Percentiles rank a stretch among this genome's conserved stretches.
Evolutionary conservation across 2,113 vertebrate species (phyloP).

Genomic region (Lota lota): DNA sequence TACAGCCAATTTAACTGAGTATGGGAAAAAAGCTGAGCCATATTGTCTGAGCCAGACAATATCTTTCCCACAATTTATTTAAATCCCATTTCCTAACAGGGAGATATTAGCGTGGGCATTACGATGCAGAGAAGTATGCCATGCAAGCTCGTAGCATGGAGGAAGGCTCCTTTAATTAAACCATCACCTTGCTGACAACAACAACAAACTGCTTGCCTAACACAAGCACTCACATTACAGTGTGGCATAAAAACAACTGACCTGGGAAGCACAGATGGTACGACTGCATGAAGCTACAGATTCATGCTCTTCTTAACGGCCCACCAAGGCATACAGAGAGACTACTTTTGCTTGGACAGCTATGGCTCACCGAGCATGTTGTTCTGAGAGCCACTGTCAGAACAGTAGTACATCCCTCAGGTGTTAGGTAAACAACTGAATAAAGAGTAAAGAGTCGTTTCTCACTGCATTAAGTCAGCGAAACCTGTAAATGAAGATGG

Average conservation of each 20-base stretch:
- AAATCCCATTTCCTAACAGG: slow-evolving; percentile 25
- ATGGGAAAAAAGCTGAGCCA: slow-evolving; percentile 45
- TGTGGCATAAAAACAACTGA: slow-evolving; percentile 12
- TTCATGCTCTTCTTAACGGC: neutral
- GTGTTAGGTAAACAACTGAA: no score
- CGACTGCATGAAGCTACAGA: neutral
- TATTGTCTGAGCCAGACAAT: slow-evolving; percentile 29
- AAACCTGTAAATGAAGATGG: no score
- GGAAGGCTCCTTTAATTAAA: slow-evolving; percentile 33
- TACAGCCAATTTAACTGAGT: slow-evolving; percentile 57
- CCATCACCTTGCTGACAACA: slow-evolving; percentile 2
- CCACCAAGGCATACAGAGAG: no score
- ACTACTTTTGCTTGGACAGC: neutral
- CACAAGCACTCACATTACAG: neutral
- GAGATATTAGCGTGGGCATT: slow-evolving; percentile 19
- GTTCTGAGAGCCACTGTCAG: no score
- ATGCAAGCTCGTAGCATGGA: slow-evolving; percentile 15
- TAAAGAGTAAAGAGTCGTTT: no score
- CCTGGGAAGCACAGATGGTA: slow-evolving; percentile 1
- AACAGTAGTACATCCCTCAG: no score
- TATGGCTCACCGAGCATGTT: neutral
- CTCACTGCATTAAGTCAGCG: no score
- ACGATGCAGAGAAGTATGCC: slow-evolving; percentile 10
- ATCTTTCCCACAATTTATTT: slow-evolving; percentile 45
- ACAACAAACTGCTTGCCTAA: slow-evolving; percentile 1